These are phyloP conservation scores for Leptobrachium ailaonicum DNA, from an alignment of 2,113 vertebrate genomes.

Conservation along the genomic window DNA sequence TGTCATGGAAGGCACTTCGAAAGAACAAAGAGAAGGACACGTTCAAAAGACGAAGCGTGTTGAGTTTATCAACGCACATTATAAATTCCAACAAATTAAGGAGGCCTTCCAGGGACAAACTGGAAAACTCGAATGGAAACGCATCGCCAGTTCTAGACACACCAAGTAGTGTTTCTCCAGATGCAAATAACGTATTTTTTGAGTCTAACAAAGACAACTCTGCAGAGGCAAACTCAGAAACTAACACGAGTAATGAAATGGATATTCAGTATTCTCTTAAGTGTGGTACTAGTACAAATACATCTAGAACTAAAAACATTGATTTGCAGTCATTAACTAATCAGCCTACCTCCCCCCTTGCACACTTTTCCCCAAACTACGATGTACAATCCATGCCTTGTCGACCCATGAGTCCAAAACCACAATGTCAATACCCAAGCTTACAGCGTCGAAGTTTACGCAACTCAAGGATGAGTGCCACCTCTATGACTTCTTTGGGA, in stretches of 20 bases:
- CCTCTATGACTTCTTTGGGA: conserved; percentile 70
- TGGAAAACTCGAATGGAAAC: conserved; percentile 48
- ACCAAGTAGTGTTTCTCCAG: conserved; percentile 53
- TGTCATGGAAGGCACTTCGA: conserved; percentile 68
- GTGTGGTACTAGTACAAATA: conserved; percentile 35
- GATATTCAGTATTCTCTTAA: conserved; percentile 46
- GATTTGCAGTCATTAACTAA: conserved; percentile 37
- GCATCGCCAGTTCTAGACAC: conserved; percentile 40
- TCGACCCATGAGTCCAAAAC: conserved; percentile 82
- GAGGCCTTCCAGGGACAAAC: conserved; percentile 29
- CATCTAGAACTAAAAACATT: conserved; percentile 55
- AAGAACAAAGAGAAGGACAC: conserved; percentile 65
- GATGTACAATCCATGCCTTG: conserved; percentile 66
- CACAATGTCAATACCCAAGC: conserved; percentile 66
- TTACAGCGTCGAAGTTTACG: conserved; percentile 60
- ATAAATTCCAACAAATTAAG: conserved; percentile 19
- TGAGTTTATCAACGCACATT: conserved; percentile 49
- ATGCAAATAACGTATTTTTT: conserved; percentile 36
- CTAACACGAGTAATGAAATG: conserved; percentile 51
- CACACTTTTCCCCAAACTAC: conserved; percentile 53
- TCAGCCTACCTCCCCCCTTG: conserved; percentile 47
- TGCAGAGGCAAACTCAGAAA: neutral
- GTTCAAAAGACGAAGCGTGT: conserved; percentile 57
- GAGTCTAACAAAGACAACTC: conserved; percentile 49
- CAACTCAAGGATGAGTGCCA: conserved; percentile 62